Conservation (phyloP, 2,797 vertebrate species). For the Scyliorhinus canicula region DNA sequence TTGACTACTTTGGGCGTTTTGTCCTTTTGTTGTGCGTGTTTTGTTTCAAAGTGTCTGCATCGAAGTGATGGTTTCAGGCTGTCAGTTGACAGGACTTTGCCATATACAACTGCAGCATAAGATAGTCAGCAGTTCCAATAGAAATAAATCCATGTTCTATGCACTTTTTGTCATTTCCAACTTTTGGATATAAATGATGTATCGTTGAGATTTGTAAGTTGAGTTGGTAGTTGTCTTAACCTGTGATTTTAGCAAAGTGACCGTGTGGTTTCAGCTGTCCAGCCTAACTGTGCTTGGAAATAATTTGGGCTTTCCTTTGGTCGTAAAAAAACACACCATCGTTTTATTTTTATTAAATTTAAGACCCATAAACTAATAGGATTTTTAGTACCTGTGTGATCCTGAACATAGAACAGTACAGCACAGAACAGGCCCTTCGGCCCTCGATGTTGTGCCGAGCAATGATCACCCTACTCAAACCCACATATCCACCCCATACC, state of each 20-base stretch:
- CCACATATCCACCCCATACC: no score
- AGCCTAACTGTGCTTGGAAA: no score
- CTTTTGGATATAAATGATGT: background rate
- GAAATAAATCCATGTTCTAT: background rate
- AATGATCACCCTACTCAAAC: no score
- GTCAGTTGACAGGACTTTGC: background rate
- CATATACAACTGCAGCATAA: background rate
- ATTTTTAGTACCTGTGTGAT: background rate
- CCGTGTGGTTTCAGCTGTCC: no score
- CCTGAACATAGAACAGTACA: no score
- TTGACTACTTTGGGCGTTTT: background rate
- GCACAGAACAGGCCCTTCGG: no score
- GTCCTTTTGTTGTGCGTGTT: background rate
- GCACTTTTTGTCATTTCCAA: background rate
- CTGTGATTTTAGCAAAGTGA: no score
- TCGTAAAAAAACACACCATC: background rate
- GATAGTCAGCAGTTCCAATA: background rate
- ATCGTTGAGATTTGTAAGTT: background rate
- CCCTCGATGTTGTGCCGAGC: no score
- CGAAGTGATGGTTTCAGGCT: background rate
- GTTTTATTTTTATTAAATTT: background rate
- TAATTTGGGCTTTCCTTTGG: no score
- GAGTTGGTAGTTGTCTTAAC: background rate
- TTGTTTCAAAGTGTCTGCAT: background rate
- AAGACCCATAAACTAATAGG: background rate